phyloP scores from a whole-genome alignment of 2,888 invertebrate species.

The Pollenia griseotomentosa region DNA sequence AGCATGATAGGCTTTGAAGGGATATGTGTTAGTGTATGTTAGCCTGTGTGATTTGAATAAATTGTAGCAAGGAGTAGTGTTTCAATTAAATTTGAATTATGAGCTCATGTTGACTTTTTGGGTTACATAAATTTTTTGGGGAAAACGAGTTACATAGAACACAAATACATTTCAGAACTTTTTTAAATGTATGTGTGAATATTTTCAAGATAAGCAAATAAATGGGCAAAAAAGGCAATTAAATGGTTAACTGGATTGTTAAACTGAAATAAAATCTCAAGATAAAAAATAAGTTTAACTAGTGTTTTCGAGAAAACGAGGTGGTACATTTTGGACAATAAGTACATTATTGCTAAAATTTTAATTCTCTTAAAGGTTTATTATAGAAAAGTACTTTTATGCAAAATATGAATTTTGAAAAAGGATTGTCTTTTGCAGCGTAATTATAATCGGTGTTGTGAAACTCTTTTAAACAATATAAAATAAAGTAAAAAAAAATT shows the following conservation, averaged over 20 bases:
- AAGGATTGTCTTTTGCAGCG: no score
- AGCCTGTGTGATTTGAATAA: conserved; percentile 1
- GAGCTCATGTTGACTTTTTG: conserved; percentile 73
- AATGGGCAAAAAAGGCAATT: conserved; percentile 71
- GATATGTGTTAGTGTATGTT: conserved; percentile 17
- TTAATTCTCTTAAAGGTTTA: no score
- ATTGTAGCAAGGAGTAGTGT: conserved; percentile 49
- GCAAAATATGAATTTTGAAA: no score
- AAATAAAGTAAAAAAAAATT: no score
- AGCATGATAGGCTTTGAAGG: conserved; percentile 4
- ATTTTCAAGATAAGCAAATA: conserved; percentile 60
- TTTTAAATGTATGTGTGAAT: conserved; percentile 5
- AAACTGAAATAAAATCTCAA: conserved; percentile 53
- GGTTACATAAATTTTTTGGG: conserved; percentile 48
- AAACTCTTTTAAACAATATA: no score
- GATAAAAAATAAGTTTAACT: not conserved
- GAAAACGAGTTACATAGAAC: not conserved
- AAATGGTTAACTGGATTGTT: conserved; percentile 73
- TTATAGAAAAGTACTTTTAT: no score
- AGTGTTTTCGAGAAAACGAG: no score
- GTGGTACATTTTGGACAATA: no score
- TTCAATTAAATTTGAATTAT: conserved; percentile 75
- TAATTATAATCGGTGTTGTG: no score
- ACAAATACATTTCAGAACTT: conserved; percentile 6
- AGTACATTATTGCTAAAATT: no score